Percentiles rank a stretch among this genome's conserved stretches.
Evolutionary conservation across 2,888 invertebrate species (phyloP).

Genomic region (Drosophila planitibia): DNA sequence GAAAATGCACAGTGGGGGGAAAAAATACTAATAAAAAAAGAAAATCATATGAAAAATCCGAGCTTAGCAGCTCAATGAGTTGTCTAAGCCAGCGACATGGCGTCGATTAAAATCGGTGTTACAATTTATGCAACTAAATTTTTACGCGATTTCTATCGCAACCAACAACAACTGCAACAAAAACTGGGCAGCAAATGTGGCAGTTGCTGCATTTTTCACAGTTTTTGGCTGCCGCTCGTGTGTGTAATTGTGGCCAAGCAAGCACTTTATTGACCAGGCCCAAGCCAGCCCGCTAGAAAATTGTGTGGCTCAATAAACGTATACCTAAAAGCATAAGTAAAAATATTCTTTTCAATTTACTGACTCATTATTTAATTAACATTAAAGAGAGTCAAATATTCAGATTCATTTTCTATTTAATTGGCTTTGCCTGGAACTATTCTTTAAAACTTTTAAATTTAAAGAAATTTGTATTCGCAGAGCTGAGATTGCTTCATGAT

Average conservation of each 20-base stretch:
- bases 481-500: not conserved
- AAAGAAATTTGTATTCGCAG: too few relatives aligned
- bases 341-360: not conserved
- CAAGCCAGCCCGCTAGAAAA: constrained; percentile 48
- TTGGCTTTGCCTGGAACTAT: not conserved
- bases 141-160: constrained; percentile 75
- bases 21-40: constrained; percentile 1
- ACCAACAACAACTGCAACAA: constrained; percentile 24
- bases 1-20: not conserved
- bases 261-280: constrained; percentile 69
- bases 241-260: constrained; percentile 69
- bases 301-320: not conserved
- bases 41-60: constrained; percentile 2
- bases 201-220: constrained; percentile 40
- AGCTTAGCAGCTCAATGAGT: constrained; percentile 62
- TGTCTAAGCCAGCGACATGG: constrained; percentile 68
- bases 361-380: not conserved
- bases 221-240: constrained; percentile 56
- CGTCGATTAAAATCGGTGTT: constrained; percentile 80
- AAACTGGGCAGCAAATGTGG: constrained; percentile 41
- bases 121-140: constrained; percentile 80
- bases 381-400: not conserved
- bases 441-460: not conserved
- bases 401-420: not conserved
- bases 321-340: too few relatives aligned